phyloP scores from a whole-genome alignment of 2,113 vertebrate species.

The Platysteira castanea region DNA sequence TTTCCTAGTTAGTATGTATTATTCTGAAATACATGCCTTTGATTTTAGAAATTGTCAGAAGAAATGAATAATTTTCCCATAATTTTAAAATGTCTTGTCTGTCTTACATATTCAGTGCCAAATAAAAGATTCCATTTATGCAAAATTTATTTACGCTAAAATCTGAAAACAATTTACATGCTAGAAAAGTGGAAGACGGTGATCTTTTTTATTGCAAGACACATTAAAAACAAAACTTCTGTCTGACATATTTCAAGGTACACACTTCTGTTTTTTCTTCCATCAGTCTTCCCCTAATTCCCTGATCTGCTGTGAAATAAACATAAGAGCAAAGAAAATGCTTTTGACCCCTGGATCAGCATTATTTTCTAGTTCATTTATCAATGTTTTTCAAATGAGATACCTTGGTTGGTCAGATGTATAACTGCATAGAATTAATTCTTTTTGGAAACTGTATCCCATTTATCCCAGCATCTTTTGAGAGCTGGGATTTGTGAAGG shows the following conservation, averaged over 20 bases:
- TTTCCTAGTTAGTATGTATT: slow-evolving; percentile 7
- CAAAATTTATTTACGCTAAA: background rate
- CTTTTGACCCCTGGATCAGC: background rate
- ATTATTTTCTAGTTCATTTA: background rate
- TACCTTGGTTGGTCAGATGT: background rate
- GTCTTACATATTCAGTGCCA: background rate
- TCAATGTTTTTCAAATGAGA: background rate
- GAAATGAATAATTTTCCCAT: slow-evolving; percentile 20
- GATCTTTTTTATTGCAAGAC: background rate
- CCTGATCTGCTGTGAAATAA: background rate
- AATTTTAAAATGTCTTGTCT: slow-evolving; percentile 11
- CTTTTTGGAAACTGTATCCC: background rate
- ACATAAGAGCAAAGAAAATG: background rate
- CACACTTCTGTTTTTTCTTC: background rate
- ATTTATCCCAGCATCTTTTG: background rate
- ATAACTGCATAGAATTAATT: background rate
- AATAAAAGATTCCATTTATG: slow-evolving; percentile 30
- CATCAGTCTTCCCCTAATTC: background rate
- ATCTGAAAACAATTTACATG: background rate
- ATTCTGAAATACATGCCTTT: slow-evolving; percentile 16
- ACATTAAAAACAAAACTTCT: background rate
- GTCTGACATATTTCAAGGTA: background rate
- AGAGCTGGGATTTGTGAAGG: background rate
- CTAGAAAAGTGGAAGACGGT: background rate
- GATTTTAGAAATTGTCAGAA: slow-evolving; percentile 22